Evolutionary conservation across 2,888 invertebrate species (phyloP), one percentile per base, ranked within the genome.

Genomic region (Athripsodes cinereus): DNA sequence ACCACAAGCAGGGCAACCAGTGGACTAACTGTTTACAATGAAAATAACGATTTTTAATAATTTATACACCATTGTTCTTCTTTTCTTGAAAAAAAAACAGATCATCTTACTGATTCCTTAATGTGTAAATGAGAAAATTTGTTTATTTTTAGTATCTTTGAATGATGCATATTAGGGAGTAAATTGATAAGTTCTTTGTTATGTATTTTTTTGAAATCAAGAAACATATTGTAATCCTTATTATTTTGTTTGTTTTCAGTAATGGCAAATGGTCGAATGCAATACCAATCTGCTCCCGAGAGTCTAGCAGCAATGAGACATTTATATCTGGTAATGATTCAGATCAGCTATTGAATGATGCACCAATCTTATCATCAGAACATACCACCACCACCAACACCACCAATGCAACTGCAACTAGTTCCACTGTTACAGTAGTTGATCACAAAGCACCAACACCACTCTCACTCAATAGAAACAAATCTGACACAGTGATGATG

Each of bases 251-350:
- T 35, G 44, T 20, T 61, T 60, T 85, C 70, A 87, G 86, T 67
- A 90, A 87, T 70, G 89, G 91, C 62, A 90, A 90, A 75, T 92
- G 92, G 92, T 90, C 90, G 0, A 88, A 87, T 68, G 86, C 90
- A 1, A 90, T 92, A 64, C 92, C 92, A 0, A 86, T 87, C 5
- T 92, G 92, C 71, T 67, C 76, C 1, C 73, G 78, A 16, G 69
- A 70, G 40, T 70, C 74, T 73, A 60, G 69, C 73, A 1, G 66
- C 71, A 63, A 61, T 35, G 61, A 61, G 21, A 60, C 61, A 1
- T 57, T 49, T 51, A 55, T 60, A 35, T 56, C 55, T 31, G 22
- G 31, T 16, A 57, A 61, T 0, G 79, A 78, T 52, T 69, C 74
- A 0, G 59, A 76, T 18, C 59, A 56, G 40, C 22, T 60, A 48